phyloP scores from a whole-genome alignment of 2,888 invertebrate genomes.

The Epirrhoe tristata region DNA sequence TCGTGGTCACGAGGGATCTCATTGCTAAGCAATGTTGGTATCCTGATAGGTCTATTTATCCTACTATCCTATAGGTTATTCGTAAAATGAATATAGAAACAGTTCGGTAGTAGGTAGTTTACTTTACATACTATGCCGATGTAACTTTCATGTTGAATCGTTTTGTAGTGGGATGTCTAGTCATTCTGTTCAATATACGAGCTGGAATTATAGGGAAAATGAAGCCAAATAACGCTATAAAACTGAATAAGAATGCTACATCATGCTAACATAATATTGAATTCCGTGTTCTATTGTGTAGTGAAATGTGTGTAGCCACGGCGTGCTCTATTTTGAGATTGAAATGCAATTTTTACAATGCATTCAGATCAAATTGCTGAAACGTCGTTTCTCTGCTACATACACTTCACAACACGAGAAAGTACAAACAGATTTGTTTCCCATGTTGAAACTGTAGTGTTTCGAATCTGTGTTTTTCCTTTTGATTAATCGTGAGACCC shows the following conservation, averaged over 20 bases:
- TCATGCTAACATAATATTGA: background rate
- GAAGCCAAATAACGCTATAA: constrained; percentile 47
- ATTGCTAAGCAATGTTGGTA: too few species aligned
- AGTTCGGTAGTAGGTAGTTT: background rate
- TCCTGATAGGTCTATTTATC: too few species aligned
- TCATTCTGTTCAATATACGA: constrained; percentile 63
- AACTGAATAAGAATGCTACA: constrained; percentile 12
- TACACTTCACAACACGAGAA: constrained; percentile 3
- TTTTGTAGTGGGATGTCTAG: constrained; percentile 44
- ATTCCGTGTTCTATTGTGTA: background rate
- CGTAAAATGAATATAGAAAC: too few species aligned
- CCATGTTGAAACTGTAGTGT: constrained; percentile 9
- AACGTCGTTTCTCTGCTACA: constrained; percentile 9
- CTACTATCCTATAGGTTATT: too few species aligned
- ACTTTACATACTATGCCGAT: background rate
- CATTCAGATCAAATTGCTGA: constrained; percentile 20
- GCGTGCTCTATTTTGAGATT: constrained; percentile 2
- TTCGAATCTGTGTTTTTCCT: constrained; percentile 5
- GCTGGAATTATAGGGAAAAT: constrained; percentile 58
- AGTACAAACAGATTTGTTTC: constrained; percentile 9
- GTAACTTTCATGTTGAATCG: background rate
- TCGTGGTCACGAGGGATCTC: too few species aligned
- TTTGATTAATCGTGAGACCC: constrained; percentile 22
- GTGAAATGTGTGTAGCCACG: background rate
- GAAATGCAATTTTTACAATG: constrained; percentile 20